Evolutionary conservation across 2,888 invertebrate genomes (phyloP).

Genomic region (Eilema caniola): DNA sequence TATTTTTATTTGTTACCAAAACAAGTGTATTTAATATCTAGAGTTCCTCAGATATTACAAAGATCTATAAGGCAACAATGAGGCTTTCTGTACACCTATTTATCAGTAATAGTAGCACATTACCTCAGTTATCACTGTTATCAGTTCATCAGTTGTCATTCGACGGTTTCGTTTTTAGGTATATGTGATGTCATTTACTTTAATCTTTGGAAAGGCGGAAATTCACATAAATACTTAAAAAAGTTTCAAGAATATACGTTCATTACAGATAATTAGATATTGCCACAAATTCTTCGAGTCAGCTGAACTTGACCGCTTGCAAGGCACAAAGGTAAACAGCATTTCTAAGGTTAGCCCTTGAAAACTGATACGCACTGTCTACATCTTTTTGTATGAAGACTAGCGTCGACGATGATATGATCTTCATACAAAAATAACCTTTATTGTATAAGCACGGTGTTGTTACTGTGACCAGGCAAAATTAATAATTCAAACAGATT

Average conservation of each 20-base stretch:
- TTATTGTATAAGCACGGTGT: not conserved
- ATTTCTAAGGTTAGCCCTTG: not conserved
- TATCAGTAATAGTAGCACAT: too few species aligned
- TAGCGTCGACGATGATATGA: too few species aligned
- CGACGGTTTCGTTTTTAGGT: not conserved
- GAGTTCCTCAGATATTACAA: too few species aligned
- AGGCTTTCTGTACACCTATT: not conserved
- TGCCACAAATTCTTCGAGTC: not conserved
- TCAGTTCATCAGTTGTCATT: too few species aligned
- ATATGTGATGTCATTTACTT: not conserved
- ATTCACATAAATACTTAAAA: not conserved
- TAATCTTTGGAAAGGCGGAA: not conserved
- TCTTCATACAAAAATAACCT: too few species aligned
- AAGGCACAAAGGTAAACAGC: not conserved
- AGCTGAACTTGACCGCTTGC: not conserved
- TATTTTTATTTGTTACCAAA: too few species aligned
- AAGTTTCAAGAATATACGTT: not conserved
- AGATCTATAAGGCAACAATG: not conserved
- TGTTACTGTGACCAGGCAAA: not conserved
- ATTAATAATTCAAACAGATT: not conserved
- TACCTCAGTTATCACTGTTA: too few species aligned
- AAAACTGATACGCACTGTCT: not conserved
- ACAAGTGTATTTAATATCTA: too few species aligned
- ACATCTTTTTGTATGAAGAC: too few species aligned
- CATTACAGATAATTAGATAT: not conserved